Evolutionary conservation across 2,888 invertebrate species (phyloP).

Genomic region (Ochlodes sylvanus): DNA sequence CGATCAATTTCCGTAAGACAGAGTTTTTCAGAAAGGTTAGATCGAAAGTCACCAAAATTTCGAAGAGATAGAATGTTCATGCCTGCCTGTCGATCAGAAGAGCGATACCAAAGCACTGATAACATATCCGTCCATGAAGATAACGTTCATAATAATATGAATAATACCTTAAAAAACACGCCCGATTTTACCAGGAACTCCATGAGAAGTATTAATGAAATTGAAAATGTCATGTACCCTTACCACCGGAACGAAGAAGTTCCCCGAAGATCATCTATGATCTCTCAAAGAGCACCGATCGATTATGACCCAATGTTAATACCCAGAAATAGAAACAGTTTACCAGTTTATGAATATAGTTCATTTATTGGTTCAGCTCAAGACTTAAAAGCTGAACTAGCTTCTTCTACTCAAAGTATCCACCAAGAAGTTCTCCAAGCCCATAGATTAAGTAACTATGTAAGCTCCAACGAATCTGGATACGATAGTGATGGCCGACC

Average conservation of each 20-base stretch:
- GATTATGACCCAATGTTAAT: conserved; percentile 81
- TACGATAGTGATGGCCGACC: conserved; percentile 91
- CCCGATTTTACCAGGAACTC: conserved; percentile 73
- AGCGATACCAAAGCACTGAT: conserved; percentile 84
- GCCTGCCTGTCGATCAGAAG: conserved; percentile 85
- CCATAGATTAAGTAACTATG: conserved; percentile 89
- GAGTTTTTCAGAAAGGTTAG: conserved; percentile 82
- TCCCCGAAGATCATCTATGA: conserved; percentile 75
- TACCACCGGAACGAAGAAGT: conserved; percentile 65
- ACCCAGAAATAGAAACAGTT: conserved; percentile 79
- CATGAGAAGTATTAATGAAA: conserved; percentile 75
- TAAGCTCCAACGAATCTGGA: conserved; percentile 93
- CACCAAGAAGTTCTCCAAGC: conserved; percentile 86
- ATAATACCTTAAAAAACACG: conserved; percentile 65
- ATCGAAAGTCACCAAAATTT: conserved; percentile 76
- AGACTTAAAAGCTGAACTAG: conserved; percentile 72
- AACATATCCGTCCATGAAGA: conserved; percentile 80
- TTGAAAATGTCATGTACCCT: conserved; percentile 64
- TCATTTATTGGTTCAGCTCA: conserved; percentile 70
- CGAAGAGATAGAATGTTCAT: conserved; percentile 69
- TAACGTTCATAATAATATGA: conserved; percentile 66
- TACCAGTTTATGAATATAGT: conserved; percentile 79
- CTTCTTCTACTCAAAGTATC: conserved; percentile 80
- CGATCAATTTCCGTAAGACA: conserved; percentile 77
- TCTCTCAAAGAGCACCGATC: conserved; percentile 72